Conservation (phyloP, 2,113 vertebrate species). For the Clarias magur region DNA sequence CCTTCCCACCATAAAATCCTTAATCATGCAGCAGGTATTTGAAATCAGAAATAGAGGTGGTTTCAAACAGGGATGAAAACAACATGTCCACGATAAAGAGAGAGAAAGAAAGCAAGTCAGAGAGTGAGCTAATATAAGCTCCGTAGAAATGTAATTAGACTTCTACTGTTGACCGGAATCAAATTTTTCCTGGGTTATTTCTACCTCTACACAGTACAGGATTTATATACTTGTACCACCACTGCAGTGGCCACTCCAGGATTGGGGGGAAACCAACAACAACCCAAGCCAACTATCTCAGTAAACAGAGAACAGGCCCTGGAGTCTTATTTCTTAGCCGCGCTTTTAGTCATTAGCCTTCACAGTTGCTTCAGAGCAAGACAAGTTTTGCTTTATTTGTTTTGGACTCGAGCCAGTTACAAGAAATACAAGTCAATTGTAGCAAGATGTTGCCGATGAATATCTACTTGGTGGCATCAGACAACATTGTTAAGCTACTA, state of each 20-base stretch:
- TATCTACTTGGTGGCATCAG: neutral
- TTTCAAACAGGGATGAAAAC: too few species aligned
- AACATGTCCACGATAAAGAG: too few species aligned
- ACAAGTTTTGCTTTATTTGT: neutral
- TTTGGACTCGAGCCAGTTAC: neutral
- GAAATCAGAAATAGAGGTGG: too few species aligned
- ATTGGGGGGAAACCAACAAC: neutral
- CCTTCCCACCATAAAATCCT: too few species aligned
- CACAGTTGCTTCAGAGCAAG: neutral
- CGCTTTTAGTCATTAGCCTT: constrained; percentile 17
- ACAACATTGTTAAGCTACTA: neutral
- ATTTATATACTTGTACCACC: too few species aligned
- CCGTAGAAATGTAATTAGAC: too few species aligned
- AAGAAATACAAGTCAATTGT: neutral
- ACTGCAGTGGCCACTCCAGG: neutral
- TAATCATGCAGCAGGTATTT: too few species aligned
- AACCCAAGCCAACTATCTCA: neutral
- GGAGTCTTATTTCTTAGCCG: constrained; percentile 16
- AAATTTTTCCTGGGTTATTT: too few species aligned
- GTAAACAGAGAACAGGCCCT: neutral
- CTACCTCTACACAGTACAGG: too few species aligned
- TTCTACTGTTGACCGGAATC: too few species aligned
- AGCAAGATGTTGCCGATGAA: neutral
- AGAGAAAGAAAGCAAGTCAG: too few species aligned
- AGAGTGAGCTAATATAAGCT: too few species aligned